Evolutionary conservation across 2,888 invertebrate species (phyloP).

Genomic region (Drosophila histrio): DNA sequence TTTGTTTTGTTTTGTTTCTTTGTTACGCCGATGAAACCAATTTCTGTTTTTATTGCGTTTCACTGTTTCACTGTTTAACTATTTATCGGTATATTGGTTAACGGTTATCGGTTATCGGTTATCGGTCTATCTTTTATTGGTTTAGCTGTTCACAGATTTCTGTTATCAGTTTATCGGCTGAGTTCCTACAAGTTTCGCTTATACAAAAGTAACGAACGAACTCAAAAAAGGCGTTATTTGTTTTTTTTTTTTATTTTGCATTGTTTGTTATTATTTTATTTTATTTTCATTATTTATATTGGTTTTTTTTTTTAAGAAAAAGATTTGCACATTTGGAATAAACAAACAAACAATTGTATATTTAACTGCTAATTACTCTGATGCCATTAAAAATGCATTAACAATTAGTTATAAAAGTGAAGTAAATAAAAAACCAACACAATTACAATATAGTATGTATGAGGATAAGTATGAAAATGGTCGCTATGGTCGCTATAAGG

Average conservation of each 20-base stretch:
- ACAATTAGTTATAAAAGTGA: conserved; percentile 29
- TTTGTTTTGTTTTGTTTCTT: conserved; percentile 20
- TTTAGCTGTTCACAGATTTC: conserved; percentile 30
- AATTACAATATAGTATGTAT: conserved; percentile 19
- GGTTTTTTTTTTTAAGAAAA: conserved; percentile 7
- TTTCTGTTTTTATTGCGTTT: conserved; percentile 51
- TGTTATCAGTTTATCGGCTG: conserved; percentile 35
- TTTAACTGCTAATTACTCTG: conserved; percentile 36
- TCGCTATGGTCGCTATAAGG: conserved; percentile 12
- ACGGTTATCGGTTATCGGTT: conserved; percentile 26
- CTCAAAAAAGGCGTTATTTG: conserved; percentile 57
- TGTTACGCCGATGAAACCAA: conserved; percentile 56
- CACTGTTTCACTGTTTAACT: conserved; percentile 48
- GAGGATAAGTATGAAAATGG: conserved; percentile 5
- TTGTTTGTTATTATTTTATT: background rate
- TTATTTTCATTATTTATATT: background rate
- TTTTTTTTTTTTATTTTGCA: background rate
- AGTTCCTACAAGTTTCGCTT: conserved; percentile 80
- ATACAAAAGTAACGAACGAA: conserved; percentile 55
- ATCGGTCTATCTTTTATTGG: conserved; percentile 23
- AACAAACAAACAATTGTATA: conserved; percentile 56
- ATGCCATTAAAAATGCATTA: conserved; percentile 28
- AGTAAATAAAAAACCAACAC: conserved; percentile 10
- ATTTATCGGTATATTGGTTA: conserved; percentile 35
- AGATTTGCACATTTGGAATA: conserved; percentile 22